Percentiles rank a stretch among this genome's conserved stretches.
Conservation (phyloP, 2,888 invertebrate species). For the Helleia helle region DNA sequence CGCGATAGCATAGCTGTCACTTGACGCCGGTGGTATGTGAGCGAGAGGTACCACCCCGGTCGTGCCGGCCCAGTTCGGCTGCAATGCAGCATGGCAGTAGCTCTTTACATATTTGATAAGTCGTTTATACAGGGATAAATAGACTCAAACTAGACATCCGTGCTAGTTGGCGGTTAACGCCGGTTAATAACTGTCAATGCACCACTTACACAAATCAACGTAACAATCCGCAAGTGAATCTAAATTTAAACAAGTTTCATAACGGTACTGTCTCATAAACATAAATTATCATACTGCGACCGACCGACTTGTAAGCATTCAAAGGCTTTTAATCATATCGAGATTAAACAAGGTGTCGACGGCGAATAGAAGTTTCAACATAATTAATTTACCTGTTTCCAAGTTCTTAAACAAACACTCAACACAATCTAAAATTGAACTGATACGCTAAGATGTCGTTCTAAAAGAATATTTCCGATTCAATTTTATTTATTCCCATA, state of each 20-base stretch:
- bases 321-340: neutral
- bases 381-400: slow-evolving; percentile 5
- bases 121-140: too few relatives aligned
- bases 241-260: slow-evolving; percentile 2
- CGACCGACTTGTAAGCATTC: neutral
- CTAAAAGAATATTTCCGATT: too few relatives aligned
- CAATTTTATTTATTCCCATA: neutral
- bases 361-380: neutral
- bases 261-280: neutral
- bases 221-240: neutral
- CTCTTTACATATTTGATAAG: too few relatives aligned
- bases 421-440: neutral
- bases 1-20: too few relatives aligned
- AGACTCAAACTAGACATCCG: too few relatives aligned
- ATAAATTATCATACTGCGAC: neutral
- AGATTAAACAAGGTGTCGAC: slow-evolving; percentile 1
- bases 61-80: too few relatives aligned
- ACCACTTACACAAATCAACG: neutral
- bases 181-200: neutral
- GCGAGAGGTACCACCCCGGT: too few relatives aligned
- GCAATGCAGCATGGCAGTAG: too few relatives aligned
- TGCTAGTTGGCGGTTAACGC: too few relatives aligned
- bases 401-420: neutral
- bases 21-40: too few relatives aligned
- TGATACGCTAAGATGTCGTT: too few relatives aligned